phyloP scores from a whole-genome alignment of 2,113 vertebrate genomes.

The Elephas maximus region DNA sequence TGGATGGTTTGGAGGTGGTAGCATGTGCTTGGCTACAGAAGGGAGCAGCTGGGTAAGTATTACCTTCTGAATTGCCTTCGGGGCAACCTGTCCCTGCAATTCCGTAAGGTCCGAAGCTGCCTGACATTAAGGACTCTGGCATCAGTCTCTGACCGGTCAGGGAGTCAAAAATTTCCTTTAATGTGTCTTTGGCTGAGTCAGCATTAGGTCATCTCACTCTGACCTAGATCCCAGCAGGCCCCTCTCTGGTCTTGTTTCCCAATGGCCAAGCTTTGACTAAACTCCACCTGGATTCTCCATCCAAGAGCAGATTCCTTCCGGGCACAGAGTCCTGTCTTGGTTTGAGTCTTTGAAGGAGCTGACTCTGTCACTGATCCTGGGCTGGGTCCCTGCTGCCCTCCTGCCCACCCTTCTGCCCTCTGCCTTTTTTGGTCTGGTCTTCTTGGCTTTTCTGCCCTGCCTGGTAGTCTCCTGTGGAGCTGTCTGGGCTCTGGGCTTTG shows the following conservation, averaged over 20 bases:
- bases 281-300: not conserved
- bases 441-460: not conserved
- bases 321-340: not conserved
- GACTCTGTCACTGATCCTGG: not conserved
- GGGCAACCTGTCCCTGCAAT: not conserved
- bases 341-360: not conserved
- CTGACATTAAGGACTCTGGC: not conserved
- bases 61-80: not conserved
- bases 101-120: not conserved
- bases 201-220: not conserved
- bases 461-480: not conserved
- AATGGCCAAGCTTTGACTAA: not conserved
- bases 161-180: not conserved
- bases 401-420: not conserved
- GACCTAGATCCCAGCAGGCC: not conserved
- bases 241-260: not conserved
- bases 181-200: not conserved
- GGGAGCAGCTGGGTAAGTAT: accelerated
- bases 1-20: not conserved
- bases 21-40: not conserved
- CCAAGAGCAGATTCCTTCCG: not conserved
- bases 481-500: not conserved
- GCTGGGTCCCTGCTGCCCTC: not conserved
- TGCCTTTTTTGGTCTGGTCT: not conserved
- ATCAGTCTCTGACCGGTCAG: too few relatives aligned